Conservation (phyloP, 2,888 invertebrate species). For the Eucriotettix oculatus region DNA sequence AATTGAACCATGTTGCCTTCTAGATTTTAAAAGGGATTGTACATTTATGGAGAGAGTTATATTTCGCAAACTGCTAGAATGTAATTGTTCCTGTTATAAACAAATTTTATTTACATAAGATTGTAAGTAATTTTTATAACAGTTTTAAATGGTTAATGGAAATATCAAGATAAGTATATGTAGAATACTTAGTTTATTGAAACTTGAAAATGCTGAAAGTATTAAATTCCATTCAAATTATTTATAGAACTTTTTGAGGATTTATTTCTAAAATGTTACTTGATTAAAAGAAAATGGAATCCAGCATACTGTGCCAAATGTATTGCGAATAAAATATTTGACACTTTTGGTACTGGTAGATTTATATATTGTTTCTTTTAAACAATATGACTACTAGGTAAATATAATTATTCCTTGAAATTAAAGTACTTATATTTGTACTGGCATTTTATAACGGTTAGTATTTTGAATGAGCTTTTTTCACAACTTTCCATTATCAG, state of each 20-base stretch:
- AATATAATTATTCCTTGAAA: neutral
- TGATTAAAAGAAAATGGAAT: neutral
- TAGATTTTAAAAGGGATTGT: neutral
- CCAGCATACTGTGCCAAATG: too few relatives aligned
- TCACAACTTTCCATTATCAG: neutral
- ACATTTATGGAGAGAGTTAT: too few relatives aligned
- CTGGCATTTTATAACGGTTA: neutral
- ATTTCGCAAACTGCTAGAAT: too few relatives aligned
- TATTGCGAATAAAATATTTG: too few relatives aligned
- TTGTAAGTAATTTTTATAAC: constrained; percentile 4
- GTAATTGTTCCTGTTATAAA: constrained; percentile 5
- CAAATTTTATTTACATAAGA: constrained; percentile 2
- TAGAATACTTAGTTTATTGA: too few relatives aligned
- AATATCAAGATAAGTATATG: neutral
- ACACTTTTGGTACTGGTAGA: neutral
- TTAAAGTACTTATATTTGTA: neutral
- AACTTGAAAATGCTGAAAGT: too few relatives aligned
- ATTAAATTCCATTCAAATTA: neutral
- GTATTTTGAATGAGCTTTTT: neutral
- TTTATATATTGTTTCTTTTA: neutral
- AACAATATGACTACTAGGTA: neutral
- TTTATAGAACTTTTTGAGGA: neutral
- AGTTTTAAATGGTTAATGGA: constrained; percentile 2
- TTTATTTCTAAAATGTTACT: neutral
- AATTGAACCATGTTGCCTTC: neutral